Base-by-base conservation (phyloP, 2,113 vertebrate species). In the Mastomys natalensis region DNA sequence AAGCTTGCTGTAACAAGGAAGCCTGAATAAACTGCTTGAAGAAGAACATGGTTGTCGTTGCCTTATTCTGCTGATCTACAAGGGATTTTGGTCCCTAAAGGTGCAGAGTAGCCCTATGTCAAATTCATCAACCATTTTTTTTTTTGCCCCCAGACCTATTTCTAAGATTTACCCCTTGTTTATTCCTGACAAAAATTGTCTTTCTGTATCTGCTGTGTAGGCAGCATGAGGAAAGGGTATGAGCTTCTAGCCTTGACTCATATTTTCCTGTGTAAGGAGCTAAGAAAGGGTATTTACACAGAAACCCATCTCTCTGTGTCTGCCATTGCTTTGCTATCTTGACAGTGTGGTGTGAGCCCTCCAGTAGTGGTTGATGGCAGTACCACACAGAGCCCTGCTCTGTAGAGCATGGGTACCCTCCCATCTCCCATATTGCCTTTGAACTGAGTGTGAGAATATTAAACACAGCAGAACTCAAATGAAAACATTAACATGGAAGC, bases 391-490 rank as follows among this genome's bases (percentile, higher is more conserved):
- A 87, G 24, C 40, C 2, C 85, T 62, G 24, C 21, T 73, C 26
- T 72, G 12, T 70, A 45, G 26, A 85, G 51, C 21, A 80, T 3
- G 29, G 53, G 4, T 11, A 45, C 31, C n/a, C 13, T 91, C 37
- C 7, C 26, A 31, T 82, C 37, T 60, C 1, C 7, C 37, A 86
- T 84, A 66, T 90, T 93, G 82, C 15, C 74, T 95, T 76, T 70
- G 26, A 94, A 73, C 16, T 72, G 15, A 84, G 81, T 55, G 55
- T 16, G 64, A 90, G 64, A 66, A 45, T 93, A 81, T 94, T 94
- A 85, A 94, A 78, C 22, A 81, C 51, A 77, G 15, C 45, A 53
- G 55, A 94, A 81, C 76, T 73, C 31, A 96, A 80, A 93, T 77
- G 60, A 68, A 86, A 91, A 62, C 76, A 81, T 88, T 87, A 68